Evolutionary conservation across 1,140 invertebrate genomes (phyloP), one percentile per base, ranked within the genome.

Genomic region (Drosophila tristis): DNA sequence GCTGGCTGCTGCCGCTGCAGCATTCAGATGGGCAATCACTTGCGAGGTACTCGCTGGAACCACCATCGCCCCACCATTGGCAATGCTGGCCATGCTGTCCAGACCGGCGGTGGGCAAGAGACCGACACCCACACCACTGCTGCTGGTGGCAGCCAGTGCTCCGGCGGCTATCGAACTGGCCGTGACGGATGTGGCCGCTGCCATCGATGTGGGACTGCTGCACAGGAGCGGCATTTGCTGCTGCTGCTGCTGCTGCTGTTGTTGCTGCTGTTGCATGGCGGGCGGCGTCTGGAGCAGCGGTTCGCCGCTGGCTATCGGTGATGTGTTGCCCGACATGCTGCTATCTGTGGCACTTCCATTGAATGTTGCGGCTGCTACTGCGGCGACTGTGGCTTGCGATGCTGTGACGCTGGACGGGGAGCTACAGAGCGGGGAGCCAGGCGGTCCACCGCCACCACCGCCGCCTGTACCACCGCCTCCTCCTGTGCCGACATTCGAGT

Each of bases 1-100:
- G 51, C 85, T 78, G 51, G 70, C 85, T 29, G 81, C 75, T 25
- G 74, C 81, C 43, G 78, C 65, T 5, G 76, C 80, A 6, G 89
- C 90, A 67, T 91, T 91, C n/a, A 91, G 79, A 56, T 90, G 89
- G 57, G 90, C 91, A 39, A 91, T 76, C 23, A 91, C 91, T 68
- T 91, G 91, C 11, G 91, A 63, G 44, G 91, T 89, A 66, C 75
- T 92, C 8, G 89, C 76, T 44, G 90, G 66, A 7, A 85, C 75
- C 2, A 39, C 70, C 68, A 25, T 49, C 63, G 44, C 47, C 45
- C 59, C 75, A 42, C 63, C 66, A 64, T 78, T 84, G 60, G 84
- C 84, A 54, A 60, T 64, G 54, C 65, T 76, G 15, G 84, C 84
- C 56, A 60, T 61, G 54, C 65, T 76, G 15, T 89, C 85, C 65